Evolutionary conservation across 2,797 vertebrate species (phyloP), one percentile per base, ranked within the genome.

Genomic region (Euphonia xanthogaster): DNA sequence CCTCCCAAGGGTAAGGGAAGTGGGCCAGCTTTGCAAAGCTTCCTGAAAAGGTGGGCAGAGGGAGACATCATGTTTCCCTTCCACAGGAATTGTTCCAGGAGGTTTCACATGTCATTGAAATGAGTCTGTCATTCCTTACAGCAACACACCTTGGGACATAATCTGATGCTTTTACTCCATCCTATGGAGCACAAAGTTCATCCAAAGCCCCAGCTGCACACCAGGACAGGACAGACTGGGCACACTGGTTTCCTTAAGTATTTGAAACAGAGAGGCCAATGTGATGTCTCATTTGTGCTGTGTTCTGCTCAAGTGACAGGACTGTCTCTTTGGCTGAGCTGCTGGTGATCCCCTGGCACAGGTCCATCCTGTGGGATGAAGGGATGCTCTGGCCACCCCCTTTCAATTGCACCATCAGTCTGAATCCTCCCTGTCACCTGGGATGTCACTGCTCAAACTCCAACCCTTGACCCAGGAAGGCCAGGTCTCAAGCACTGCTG

Each of bases 151-250:
- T 39, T 37, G 45, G 61, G 65, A 67, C 35, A 61, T 19, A 14
- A 67, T 17, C 20, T 15, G 19, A 40, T 7, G 27, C 45, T 44
- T 76, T 70, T 13, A 42, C 50, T 90, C 50, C 58, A 83, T 83
- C 48, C 73, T 61, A 33, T 22, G 50, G 22, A 89, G 78, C 1
- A 8, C 66, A 68, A 50, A 87, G 81, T 57, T 87, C 81, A 91
- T 12, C 47, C 55, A 48, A 44, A 88, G 57, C 47, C 31, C 61
- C 2, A 25, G 73, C 31, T 47, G 54, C 90, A 82, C 45, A 25
- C 17, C 50, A 55, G 70, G 66, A 54, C 89, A 76, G 87, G 71
- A 58, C 63, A 44, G 67, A 93, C 87, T 66, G 74, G 91, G 81
- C 74, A 82, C 87, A 66, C 87, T 55, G 87, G 71, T 91, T 90